Evolutionary conservation across 1,140 invertebrate genomes (phyloP).

Genomic region (Tachypleus tridentatus): DNA sequence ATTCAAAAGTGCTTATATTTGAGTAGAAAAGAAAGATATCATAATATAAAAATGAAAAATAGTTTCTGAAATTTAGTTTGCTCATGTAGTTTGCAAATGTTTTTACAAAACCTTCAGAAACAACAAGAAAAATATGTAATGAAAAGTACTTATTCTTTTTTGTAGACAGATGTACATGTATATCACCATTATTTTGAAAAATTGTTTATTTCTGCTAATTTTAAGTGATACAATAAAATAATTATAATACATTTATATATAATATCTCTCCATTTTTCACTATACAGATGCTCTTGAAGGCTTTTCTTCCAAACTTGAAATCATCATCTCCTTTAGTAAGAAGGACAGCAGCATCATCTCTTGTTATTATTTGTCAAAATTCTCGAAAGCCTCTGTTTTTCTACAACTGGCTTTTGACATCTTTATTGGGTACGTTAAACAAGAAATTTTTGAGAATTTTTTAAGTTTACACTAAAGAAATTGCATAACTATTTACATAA

Average conservation of each 20-base stretch:
- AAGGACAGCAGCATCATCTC: slow-evolving; percentile 49
- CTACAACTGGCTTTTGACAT: slow-evolving; percentile 43
- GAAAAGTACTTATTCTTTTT: background rate
- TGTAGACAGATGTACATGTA: background rate
- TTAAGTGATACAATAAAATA: too few species aligned
- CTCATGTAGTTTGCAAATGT: too few species aligned
- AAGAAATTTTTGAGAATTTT: too few species aligned
- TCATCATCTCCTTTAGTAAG: slow-evolving; percentile 46
- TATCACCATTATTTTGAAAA: slow-evolving; percentile 2
- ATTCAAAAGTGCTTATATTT: too few species aligned
- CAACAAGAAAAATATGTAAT: background rate
- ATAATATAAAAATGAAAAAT: too few species aligned
- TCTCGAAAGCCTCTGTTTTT: slow-evolving; percentile 48
- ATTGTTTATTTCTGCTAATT: slow-evolving; percentile 17
- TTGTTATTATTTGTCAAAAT: slow-evolving; percentile 48
- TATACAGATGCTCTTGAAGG: slow-evolving; percentile 47
- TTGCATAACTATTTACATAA: too few species aligned
- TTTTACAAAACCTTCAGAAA: background rate
- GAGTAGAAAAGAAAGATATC: too few species aligned
- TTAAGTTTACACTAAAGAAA: too few species aligned
- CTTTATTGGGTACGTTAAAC: slow-evolving; percentile 32
- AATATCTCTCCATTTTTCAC: slow-evolving; percentile 5
- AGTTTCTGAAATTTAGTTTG: too few species aligned
- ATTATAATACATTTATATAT: too few species aligned
- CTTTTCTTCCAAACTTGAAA: slow-evolving; percentile 51